Percentiles rank a stretch among this genome's conserved stretches.
Conservation (phyloP, 2,113 vertebrate species). For the Xiphorhynchus elegans region DNA sequence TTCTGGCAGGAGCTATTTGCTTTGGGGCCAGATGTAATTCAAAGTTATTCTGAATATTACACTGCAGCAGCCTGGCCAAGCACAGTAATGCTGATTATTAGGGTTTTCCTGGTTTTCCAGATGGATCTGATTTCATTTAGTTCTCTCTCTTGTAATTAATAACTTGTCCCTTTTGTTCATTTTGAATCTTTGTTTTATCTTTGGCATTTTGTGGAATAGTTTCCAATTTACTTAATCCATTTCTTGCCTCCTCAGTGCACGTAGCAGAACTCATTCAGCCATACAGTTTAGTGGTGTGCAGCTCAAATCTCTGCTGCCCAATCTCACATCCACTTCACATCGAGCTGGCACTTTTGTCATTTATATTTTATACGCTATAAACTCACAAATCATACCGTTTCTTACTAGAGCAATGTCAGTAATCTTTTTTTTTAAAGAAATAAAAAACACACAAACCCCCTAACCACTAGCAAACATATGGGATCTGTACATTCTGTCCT, state of each 20-base stretch:
- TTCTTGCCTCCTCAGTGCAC: not conserved
- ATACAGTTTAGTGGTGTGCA: not conserved
- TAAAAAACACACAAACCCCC: not conserved
- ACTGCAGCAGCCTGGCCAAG: conserved; percentile 50
- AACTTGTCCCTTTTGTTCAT: conserved; percentile 26
- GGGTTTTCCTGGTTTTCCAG: conserved; percentile 58
- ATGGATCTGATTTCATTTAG: conserved; percentile 43
- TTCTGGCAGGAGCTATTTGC: conserved; percentile 48
- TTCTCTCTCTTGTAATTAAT: conserved; percentile 47
- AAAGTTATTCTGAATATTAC: conserved; percentile 46
- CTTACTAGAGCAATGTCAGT: not conserved
- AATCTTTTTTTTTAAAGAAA: not conserved
- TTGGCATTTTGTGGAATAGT: not conserved
- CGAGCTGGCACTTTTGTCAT: conserved; percentile 4
- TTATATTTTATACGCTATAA: not conserved
- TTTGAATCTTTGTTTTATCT: conserved; percentile 22
- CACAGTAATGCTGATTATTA: conserved; percentile 48
- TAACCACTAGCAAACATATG: conserved; percentile 44
- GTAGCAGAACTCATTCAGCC: conserved; percentile 3
- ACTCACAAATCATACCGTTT: not conserved
- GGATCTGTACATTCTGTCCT: conserved; percentile 59
- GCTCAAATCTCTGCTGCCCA: not conserved
- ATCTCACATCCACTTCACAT: not conserved
- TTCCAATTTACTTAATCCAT: conserved; percentile 22
- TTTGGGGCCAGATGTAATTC: conserved; percentile 53